Percentiles rank a stretch among this genome's conserved stretches.
phyloP scores from a whole-genome alignment of 1,140 invertebrate genomes.

The Neotoxoptera formosana region DNA sequence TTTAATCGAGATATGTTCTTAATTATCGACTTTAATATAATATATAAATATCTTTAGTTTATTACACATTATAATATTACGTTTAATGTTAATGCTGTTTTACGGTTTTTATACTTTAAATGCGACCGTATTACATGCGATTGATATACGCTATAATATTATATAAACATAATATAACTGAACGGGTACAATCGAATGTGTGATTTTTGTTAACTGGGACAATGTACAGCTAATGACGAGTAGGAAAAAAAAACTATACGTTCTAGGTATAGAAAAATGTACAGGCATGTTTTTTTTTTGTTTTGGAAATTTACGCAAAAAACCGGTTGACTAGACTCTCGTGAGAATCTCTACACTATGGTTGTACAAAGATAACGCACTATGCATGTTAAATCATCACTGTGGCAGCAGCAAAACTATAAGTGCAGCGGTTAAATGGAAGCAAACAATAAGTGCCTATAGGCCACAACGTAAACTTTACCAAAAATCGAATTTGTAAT shows the following conservation, averaged over 20 bases:
- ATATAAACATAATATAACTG: not conserved
- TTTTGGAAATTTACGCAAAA: constrained; percentile 47
- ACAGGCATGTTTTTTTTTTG: not conserved
- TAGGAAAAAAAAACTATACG: constrained; percentile 18
- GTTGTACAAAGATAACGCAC: not conserved
- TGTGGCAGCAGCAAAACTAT: not conserved
- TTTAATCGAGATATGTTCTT: not conserved
- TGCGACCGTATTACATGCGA: not conserved
- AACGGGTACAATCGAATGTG: constrained; percentile 28
- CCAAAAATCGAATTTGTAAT: not conserved
- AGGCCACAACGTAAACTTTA: not conserved
- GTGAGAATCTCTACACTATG: not conserved
- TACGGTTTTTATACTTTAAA: too few species aligned
- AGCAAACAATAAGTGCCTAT: not conserved
- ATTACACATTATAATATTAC: not conserved
- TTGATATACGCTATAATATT: not conserved
- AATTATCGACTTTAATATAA: not conserved
- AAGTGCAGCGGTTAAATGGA: not conserved
- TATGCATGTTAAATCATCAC: constrained; percentile 21
- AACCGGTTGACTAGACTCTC: constrained; percentile 39
- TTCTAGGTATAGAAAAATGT: constrained; percentile 18
- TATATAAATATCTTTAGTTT: not conserved
- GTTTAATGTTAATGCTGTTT: too few species aligned
- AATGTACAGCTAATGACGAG: constrained; percentile 46
- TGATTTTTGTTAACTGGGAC: constrained; percentile 44